Base-by-base conservation (phyloP, 1,140 invertebrate species). In the Heliconius hermathena region DNA sequence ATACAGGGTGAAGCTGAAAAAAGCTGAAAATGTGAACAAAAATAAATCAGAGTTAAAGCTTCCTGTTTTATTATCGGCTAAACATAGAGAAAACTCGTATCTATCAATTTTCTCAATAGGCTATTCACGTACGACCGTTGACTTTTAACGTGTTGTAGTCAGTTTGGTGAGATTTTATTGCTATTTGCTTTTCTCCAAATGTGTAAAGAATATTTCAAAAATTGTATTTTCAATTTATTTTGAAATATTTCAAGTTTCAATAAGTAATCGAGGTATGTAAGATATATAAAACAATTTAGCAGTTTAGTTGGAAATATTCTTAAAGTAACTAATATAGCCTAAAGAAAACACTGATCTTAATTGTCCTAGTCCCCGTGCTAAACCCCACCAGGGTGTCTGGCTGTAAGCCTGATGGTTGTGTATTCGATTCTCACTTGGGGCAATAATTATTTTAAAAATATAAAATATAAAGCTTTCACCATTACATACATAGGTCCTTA, bases 121-220 rank as follows among this genome's bases (percentile, higher is more conserved):
- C 54, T 22, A 22, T 60, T 60, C 54, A 60, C 54, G 54, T 60
- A 60, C 54, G 8, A 60, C 20, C n/a, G 54, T n/a, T 26, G 54
- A 60, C 8, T 60, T 22, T 60, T 60, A n/a, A 26, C 54, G n/a
- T 60, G 20, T 60, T 26, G 54, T 60, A 60, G 8, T 22, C 54
- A 60, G 54, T 60, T 60, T 60, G 54, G 54, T 60, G 54, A 8
- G 54, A 60, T 60, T 60, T 60, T 26, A 60, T 60, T 9, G n/a
- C 54, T n/a, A 22, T 60, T 60, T 60, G 9, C 18, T 52, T 20
- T 52, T 52, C 6, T 20, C 18, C 6, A 52, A 52, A 60, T 60
- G 54, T 60, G n/a, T 9, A 1, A 60, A 22, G 54, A 60, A 60
- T 60, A 60, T 60, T 2, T 8, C 54, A 9, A 60, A 60, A 60